Base-by-base conservation (phyloP, 2,888 invertebrate genomes). In the Mythimna ferrago region DNA sequence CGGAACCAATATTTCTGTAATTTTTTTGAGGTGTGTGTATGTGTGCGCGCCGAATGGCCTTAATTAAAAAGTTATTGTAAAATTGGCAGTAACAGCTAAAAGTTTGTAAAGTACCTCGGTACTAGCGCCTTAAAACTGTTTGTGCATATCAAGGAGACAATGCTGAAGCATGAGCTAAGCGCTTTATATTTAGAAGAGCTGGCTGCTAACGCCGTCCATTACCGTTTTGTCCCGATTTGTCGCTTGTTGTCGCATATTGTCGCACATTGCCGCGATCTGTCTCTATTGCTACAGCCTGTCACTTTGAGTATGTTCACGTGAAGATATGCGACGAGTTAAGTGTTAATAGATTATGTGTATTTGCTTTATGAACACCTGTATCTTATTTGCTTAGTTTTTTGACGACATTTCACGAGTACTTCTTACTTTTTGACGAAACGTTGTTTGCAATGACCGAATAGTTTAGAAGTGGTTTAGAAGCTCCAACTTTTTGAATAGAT, bases 151-250 rank as follows among this genome's bases (percentile, higher is more conserved):
- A 83, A 73, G 82, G 70, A 87, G 88, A 89, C 89, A 90, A 87
- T 89, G 86, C 83, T 83, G 80, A 85, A 76, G 85, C 83, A 84
- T 86, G 86, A 88, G 87, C 87, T 89, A 91, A 90, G 88, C 88
- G 88, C 73, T 89, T 87, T 91, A 91, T 87, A 88, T 90, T 88
- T 90, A 90, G 91, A 84, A n/a, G 53, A 60, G 79, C 86, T 44
- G 81, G 81, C 84, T 77, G 82, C 85, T 75, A 81, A 84, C 86
- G 86, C 85, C 84, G 82, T 83, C 78, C 78, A 78, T 84, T 76
- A 63, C 72, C 68, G 73, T 73, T 71, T 66, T 63, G 74, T 80
- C 41, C 71, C 62, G 71, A 73, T 71, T 66, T 60, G 74, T 80
- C 41, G 81, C 62, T 69, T 74, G 66, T 80, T 77, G 80, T 82